Conservation (phyloP, 1,140 invertebrate genomes). For the Musca vetustissima region DNA sequence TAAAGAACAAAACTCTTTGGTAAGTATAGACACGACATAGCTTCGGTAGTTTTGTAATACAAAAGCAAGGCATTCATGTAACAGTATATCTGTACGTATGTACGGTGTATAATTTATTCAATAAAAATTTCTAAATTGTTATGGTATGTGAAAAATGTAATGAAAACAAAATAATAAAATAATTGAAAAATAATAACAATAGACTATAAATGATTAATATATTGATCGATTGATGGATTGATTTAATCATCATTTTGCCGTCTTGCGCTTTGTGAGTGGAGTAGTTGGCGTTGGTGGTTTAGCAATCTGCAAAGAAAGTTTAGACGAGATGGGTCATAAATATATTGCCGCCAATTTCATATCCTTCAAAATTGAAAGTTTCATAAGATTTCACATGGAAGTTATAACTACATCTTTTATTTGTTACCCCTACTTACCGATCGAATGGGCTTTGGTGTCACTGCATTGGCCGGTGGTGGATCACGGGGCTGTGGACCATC, state of each 20-base stretch:
- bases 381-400: too few species aligned
- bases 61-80: too few species aligned
- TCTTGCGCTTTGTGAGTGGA: slow-evolving; percentile 45
- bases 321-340: too few species aligned
- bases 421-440: slow-evolving; percentile 34
- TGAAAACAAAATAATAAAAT: slow-evolving; percentile 20
- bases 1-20: too few species aligned
- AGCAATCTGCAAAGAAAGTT: slow-evolving; percentile 37
- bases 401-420: too few species aligned
- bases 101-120: slow-evolving; percentile 8
- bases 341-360: not conserved
- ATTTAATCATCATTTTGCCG: slow-evolving; percentile 20
- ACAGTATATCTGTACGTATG: too few species aligned
- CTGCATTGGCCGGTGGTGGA: slow-evolving; percentile 49
- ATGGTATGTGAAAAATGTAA: slow-evolving; percentile 18
- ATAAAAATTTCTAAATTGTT: slow-evolving; percentile 17
- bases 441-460: slow-evolving; percentile 50
- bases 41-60: too few species aligned
- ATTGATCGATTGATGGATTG: not conserved
- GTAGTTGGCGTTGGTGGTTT: slow-evolving; percentile 51
- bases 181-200: not conserved
- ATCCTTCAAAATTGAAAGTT: not conserved
- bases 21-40: too few species aligned
- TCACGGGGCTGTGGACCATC: slow-evolving; percentile 48
- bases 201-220: too few species aligned